Conservation (phyloP, 2,888 invertebrate genomes). For the Aleiodes testaceus region DNA sequence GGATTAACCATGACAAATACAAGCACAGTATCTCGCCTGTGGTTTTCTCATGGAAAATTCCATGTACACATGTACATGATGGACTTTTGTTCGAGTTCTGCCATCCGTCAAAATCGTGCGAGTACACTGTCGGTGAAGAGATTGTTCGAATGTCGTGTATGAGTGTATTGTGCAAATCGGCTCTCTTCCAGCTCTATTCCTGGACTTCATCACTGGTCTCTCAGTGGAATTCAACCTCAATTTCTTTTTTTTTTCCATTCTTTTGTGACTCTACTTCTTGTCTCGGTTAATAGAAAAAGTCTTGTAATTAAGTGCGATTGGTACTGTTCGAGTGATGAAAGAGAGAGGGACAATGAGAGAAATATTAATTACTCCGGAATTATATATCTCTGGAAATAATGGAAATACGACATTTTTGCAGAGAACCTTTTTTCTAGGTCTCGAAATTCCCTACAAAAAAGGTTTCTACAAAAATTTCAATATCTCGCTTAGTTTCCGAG, state of each 20-base stretch:
- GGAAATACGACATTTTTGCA: no score
- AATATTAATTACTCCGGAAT: neutral
- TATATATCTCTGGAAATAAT: neutral
- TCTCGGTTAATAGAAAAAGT: constrained; percentile 3
- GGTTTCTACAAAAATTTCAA: no score
- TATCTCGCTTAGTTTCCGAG: no score
- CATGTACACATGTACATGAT: constrained; percentile 41
- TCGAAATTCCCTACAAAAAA: no score
- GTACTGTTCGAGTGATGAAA: neutral
- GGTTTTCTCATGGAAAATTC: constrained; percentile 53
- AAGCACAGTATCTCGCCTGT: constrained; percentile 37
- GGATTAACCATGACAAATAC: neutral
- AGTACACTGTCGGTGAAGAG: constrained; percentile 44
- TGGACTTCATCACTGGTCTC: constrained; percentile 15
- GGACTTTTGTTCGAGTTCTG: constrained; percentile 59
- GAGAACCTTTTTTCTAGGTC: no score
- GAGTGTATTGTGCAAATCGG: constrained; percentile 18
- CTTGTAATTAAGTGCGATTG: neutral
- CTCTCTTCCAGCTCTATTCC: constrained; percentile 12
- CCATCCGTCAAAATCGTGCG: constrained; percentile 59
- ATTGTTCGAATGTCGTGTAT: constrained; percentile 44
- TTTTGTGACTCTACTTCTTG: constrained; percentile 24
- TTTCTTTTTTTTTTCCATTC: constrained; percentile 28
- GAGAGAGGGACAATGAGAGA: neutral
- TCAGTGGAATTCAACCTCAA: constrained; percentile 25